Evolutionary conservation across 30 jellyfish, hydroid and myxozoan species (phyloP).

Genomic region (Turritopsis dohrnii): DNA sequence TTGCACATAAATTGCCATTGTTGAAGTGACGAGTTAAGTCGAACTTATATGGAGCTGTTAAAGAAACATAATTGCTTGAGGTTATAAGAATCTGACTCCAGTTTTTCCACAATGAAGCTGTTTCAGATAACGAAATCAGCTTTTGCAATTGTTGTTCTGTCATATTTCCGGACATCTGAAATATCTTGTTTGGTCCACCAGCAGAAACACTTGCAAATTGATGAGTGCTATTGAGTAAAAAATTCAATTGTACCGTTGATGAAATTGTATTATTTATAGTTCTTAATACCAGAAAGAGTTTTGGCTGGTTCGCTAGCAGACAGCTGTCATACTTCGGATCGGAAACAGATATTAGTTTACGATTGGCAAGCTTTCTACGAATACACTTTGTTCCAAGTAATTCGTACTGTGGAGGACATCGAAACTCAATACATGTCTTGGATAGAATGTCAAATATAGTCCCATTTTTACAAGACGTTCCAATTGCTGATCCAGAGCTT

Average conservation of each 20-base stretch:
- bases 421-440: neutral
- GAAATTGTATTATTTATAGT: neutral
- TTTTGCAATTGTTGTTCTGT: neutral
- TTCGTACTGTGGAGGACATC: neutral
- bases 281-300: neutral
- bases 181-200: neutral
- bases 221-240: neutral
- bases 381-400: neutral
- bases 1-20: neutral
- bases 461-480: neutral
- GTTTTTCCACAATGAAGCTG: neutral
- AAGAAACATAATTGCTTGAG: neutral
- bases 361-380: neutral
- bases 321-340: slow-evolving; percentile 3
- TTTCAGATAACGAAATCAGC: neutral
- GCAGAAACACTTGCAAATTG: neutral
- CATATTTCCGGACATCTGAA: neutral
- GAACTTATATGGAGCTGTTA: neutral
- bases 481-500: neutral
- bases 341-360: neutral
- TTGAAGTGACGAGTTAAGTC: neutral
- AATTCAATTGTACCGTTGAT: neutral
- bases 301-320: neutral
- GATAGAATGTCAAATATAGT: neutral
- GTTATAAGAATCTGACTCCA: neutral